Conservation (phyloP, 1,140 invertebrate species). For the Magallana gigas region DNA sequence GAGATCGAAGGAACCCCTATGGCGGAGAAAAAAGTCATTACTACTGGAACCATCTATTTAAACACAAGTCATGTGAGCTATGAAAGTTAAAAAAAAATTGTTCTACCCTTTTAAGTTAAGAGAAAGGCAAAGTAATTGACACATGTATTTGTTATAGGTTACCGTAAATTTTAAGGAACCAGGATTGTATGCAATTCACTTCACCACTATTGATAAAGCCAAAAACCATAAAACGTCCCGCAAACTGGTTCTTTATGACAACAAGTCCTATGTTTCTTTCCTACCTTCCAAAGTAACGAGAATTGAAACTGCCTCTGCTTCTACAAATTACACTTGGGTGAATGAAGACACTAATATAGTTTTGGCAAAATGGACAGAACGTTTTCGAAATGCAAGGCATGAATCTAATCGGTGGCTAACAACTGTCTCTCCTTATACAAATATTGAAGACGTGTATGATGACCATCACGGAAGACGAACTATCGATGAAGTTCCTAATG, state of each 20-base stretch:
- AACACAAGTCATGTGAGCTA: not conserved
- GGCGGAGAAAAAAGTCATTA: not conserved
- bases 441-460: slow-evolving; percentile 54
- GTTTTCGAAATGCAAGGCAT: slow-evolving; percentile 56
- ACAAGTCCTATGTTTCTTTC: slow-evolving; percentile 34
- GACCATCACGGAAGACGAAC: slow-evolving; percentile 59
- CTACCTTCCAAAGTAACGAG: not conserved
- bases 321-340: slow-evolving; percentile 39
- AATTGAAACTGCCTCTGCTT: slow-evolving; percentile 48
- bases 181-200: slow-evolving; percentile 56
- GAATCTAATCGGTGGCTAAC: slow-evolving; percentile 52
- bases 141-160: slow-evolving; percentile 31
- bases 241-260: slow-evolving; percentile 55
- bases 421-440: not conserved
- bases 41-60: not conserved
- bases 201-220: slow-evolving; percentile 58
- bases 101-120: too few species aligned
- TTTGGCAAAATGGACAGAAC: slow-evolving; percentile 50
- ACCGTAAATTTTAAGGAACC: slow-evolving; percentile 31
- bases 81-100: too few species aligned
- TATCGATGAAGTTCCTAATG: slow-evolving; percentile 29
- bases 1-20: not conserved
- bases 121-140: too few species aligned
- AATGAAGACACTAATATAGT: slow-evolving; percentile 37
- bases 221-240: slow-evolving; percentile 56